Base-by-base conservation (phyloP, 2,888 invertebrate species). In the Lamellibrachia satsuma region DNA sequence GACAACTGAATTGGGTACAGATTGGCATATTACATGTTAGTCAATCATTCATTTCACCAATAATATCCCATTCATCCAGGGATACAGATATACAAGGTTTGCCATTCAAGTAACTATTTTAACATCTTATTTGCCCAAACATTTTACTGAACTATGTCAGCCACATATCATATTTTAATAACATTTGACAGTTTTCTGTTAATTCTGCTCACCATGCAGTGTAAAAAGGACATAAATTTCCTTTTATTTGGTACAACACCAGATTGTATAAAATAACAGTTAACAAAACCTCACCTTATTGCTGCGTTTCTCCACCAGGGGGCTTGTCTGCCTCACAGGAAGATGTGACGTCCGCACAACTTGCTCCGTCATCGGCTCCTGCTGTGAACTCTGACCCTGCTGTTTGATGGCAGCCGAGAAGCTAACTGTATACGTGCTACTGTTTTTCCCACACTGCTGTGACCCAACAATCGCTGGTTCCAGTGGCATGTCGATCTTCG, bases 401-500 rank as follows among this genome's bases (percentile, higher is more conserved):
- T 91, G 91, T 91, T 91, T 91, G 15, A 75, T n/a, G 22, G n/a
- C 75, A 6, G 75, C 75, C 6, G 52, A 91, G 91, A 52, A 91
- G 39, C 52, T 91, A 15, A 52, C 91, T 3, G 91, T 51, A 15
- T 91, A 52, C 39, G 51, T 52, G 51, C 91, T 91, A 52, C 4
- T 91, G 91, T 52, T 91, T n/a, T 91, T 51, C 15, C 91, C 51
- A 11, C 91, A 11, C 52, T 91, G 91, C 11, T 52, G 51, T 2
- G 52, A 52, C 27, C 52, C 52, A 1, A 91, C 91, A 15, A 91
- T 91, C 91, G 51, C 91, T 39, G 91, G 52, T 15, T 52, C 91
- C 55, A 52, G 91, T 11, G 91, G 91, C 39, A 91, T 91, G 91
- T 91, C 91, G 11, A 91, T 91, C 11, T 52, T 52, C 9, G 91